Evolutionary conservation across 1,140 invertebrate species (phyloP), one percentile per base, ranked within the genome.

Genomic region (Ips typographus): DNA sequence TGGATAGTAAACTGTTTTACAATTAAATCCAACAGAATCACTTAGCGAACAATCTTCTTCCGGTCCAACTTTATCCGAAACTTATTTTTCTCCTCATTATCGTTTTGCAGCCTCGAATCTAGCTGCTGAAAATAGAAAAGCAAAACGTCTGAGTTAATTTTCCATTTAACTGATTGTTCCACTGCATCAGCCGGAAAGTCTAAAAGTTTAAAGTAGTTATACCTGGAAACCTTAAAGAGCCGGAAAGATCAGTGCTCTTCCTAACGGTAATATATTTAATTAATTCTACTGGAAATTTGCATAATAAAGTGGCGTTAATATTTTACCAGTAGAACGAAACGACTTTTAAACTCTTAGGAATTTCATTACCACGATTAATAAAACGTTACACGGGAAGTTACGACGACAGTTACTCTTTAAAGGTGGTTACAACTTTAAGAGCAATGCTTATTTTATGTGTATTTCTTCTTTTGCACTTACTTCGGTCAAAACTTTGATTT

Each of bases 221-320:
- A 6, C 44, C 44, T 49, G 44, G 44, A 49, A 49, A 49, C 44
- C 44, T 49, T 49, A 49, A 49, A 49, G 44, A 49, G 53, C 53
- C 22, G 57, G 40, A 59, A 59, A 59, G 57, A 59, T 59, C 57
- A 59, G 7, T 59, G 57, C 40, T 59, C 40, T 40, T n/a, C 7
- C 3, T 36, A 42, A 59, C 38, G 49, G 40, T 63, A 63, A 51
- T 63, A 4, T 43, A 39, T 56, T 65, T 65, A 65, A 57, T 65
- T 65, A 65, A 57, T 65, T 55, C 22, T 22, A 37, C 51, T 56
- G 36, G 51, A 38, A 58, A 67, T 67, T 67, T 67, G 65, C 65
- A 67, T 67, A 60, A 67, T 67, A 67, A 67, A 67, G 57, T 57
- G 39, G 6, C 43, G 55, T 60, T 67, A 67, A 67, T 60, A 59